These are phyloP conservation scores for Calypte anna DNA, from an alignment of 2,113 vertebrate genomes.

Conservation along the genomic window DNA sequence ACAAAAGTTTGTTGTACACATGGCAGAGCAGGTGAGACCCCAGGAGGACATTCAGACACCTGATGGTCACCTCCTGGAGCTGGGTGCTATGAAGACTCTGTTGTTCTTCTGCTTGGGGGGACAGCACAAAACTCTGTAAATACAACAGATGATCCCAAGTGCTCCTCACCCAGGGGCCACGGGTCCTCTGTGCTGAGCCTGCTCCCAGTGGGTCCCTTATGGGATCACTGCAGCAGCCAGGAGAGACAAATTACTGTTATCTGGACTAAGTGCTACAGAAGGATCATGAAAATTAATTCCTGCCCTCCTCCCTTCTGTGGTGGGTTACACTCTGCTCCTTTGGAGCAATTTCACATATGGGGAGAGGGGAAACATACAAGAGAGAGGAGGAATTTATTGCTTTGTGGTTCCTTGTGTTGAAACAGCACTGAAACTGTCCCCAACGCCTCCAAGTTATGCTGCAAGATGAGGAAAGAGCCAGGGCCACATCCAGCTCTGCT, in stretches of 20 bases:
- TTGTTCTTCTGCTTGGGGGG: neutral
- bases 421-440: neutral
- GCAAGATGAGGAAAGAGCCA: neutral
- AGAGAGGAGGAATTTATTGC: neutral
- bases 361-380: neutral
- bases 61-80: rapidly evolving
- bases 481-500: neutral
- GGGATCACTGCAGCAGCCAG: neutral
- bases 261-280: neutral
- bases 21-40: neutral
- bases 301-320: neutral
- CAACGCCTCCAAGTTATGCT: rapidly evolving
- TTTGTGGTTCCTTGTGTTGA: neutral
- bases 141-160: neutral
- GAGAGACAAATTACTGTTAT: neutral
- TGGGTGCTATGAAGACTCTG: neutral
- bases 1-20: neutral
- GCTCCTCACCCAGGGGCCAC: neutral
- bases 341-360: neutral
- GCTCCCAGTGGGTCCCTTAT: neutral
- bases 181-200: neutral
- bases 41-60: neutral
- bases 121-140: neutral
- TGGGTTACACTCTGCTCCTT: neutral
- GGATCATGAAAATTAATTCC: conserved; percentile 28